Evolutionary conservation across 2,113 vertebrate species (phyloP), one percentile per base, ranked within the genome.

Genomic region (Erythrocercus mccallii): DNA sequence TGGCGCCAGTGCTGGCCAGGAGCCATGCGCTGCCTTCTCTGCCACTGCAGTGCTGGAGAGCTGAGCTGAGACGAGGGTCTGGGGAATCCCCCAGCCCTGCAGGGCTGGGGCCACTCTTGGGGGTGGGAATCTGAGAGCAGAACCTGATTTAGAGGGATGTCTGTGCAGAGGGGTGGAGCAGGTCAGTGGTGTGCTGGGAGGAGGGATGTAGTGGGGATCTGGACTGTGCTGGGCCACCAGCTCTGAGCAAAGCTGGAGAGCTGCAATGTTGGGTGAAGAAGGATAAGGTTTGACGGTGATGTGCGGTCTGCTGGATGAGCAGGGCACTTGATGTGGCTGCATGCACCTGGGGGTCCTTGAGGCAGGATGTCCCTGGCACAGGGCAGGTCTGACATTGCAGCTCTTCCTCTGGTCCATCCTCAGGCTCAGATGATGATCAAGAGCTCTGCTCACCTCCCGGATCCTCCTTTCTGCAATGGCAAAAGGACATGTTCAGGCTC

Each of bases 371-470:
- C 19, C 25, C 25, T 62, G 60, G 23, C 23, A 50, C 31, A 21
- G 25, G 33, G 11, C 0, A 64, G 17, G 44, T 66, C 30, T 44
- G 38, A 47, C 0, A 0, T 21, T 44, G 27, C 54, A 40, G 22
- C 10, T 70, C 27, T 66, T 74, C 10, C 37, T 27, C 33, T 45
- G 37, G 53, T 78, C 15, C 37, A 31, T 81, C 38, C 44, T 94
- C 5, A 2, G 38, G 42, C 58, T 82, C 20, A 18, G 44, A 2
- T 0, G 2, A 60, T 16, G 6, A 38, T 61, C 4, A 3, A 1
- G 2, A 42, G 24, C 11, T 80, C 15, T 27, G 48, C 0, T 0
- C 1, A 17, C 20, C 9, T 72, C 21, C 15, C 0, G 0, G 8
- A 9, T 94, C 12, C 64, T 61, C 28, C 17, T 3, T 58, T 66